Evolutionary conservation across 2,113 vertebrate species (phyloP).

Genomic region (Cynoglossus semilaevis): DNA sequence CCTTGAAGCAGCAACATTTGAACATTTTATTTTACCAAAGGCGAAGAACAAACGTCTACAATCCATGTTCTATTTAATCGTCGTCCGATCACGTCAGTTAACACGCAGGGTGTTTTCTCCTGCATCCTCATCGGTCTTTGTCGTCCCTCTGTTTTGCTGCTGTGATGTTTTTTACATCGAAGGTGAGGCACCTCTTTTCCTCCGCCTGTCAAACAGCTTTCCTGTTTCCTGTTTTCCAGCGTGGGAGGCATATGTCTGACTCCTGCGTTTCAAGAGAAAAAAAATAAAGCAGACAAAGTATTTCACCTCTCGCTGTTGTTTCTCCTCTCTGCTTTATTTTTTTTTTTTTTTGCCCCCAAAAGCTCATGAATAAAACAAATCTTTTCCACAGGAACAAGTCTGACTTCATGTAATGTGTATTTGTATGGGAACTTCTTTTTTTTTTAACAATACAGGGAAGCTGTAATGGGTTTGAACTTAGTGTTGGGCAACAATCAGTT

Average conservation of each 20-base stretch:
- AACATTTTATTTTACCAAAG: slow-evolving; percentile 3
- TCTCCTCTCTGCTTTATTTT: not conserved
- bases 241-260: slow-evolving; percentile 23
- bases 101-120: not conserved
- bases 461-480: no score
- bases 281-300: slow-evolving; percentile 48
- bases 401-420: not conserved
- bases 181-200: slow-evolving; percentile 18
- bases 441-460: no score
- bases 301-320: slow-evolving; percentile 1
- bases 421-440: not conserved
- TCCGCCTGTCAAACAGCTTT: slow-evolving; percentile 30
- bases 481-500: no score
- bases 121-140: slow-evolving; percentile 7
- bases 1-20: no score
- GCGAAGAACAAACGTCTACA: not conserved
- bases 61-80: not conserved
- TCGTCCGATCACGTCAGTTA: slow-evolving; percentile 2
- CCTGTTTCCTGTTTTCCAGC: slow-evolving; percentile 20
- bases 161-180: slow-evolving; percentile 43
- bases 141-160: slow-evolving; percentile 32
- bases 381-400: not conserved
- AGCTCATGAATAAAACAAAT: not conserved
- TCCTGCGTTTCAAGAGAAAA: slow-evolving; percentile 40
- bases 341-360: not conserved